These are phyloP conservation scores for Heteractis magnifica DNA, from an alignment of 92 coral and sea anemone species.

Conservation along the genomic window DNA sequence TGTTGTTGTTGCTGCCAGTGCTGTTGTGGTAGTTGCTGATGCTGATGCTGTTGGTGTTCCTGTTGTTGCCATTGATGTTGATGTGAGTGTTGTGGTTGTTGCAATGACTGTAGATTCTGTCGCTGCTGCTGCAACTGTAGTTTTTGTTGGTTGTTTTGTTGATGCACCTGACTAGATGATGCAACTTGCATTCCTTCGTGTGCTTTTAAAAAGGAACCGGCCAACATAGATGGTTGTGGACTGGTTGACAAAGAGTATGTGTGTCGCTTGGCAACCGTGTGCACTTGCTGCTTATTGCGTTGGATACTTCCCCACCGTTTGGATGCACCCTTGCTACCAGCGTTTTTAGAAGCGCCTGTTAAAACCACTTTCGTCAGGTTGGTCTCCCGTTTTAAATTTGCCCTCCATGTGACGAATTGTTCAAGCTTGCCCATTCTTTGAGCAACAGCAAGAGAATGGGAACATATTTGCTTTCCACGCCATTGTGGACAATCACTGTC, in stretches of 20 bases:
- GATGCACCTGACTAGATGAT: too few species aligned
- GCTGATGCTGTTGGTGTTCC: not conserved
- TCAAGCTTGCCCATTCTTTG: conserved; percentile 23
- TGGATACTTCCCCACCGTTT: conserved; percentile 33
- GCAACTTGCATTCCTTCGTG: too few species aligned
- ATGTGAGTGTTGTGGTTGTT: not conserved
- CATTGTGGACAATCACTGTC: not conserved
- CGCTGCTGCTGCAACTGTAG: conserved; percentile 8
- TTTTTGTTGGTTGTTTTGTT: not conserved
- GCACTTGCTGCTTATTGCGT: conserved; percentile 8
- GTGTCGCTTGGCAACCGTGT: conserved; percentile 13
- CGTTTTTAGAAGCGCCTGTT: conserved; percentile 11
- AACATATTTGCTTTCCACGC: conserved; percentile 28
- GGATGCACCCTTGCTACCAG: conserved; percentile 20
- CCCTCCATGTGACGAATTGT: conserved; percentile 21
- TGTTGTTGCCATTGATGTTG: not conserved
- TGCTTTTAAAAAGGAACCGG: too few species aligned
- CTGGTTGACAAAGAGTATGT: not conserved
- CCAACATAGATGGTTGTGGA: too few species aligned
- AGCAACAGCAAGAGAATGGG: conserved; percentile 32
- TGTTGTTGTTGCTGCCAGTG: not conserved
- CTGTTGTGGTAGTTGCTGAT: not conserved
- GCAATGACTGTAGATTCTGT: not conserved
- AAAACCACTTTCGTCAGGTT: conserved; percentile 31
- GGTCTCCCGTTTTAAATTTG: conserved; percentile 7